A percentile compares a stretch with the other conserved stretches of the same genome.
Evolutionary conservation across 1,140 invertebrate species (phyloP).

Genomic region (Panagrolaimus sp.): DNA sequence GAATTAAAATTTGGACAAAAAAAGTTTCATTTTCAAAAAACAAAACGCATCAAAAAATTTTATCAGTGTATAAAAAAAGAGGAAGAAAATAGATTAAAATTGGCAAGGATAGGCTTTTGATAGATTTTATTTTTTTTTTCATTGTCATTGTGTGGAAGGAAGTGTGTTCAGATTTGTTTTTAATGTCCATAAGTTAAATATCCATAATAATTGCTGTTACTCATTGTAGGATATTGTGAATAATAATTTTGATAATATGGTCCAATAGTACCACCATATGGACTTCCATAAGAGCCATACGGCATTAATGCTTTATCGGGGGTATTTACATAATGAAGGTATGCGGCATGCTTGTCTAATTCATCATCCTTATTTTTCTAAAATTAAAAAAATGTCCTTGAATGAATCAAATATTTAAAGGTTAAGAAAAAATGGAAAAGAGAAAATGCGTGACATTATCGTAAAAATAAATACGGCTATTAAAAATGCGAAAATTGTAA

Average conservation of each 20-base stretch:
- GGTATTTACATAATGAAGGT: neutral
- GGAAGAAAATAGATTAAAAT: neutral
- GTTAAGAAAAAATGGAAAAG: neutral
- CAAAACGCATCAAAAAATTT: neutral
- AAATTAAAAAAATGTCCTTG: neutral
- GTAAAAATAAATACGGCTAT: neutral
- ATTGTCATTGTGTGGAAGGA: too few relatives aligned
- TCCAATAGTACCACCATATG: neutral
- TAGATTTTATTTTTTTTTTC: too few relatives aligned
- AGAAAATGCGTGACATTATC: neutral
- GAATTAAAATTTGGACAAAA: neutral
- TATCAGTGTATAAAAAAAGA: neutral
- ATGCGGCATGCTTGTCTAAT: neutral
- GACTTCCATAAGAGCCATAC: neutral
- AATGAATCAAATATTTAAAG: neutral
- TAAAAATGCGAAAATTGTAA: neutral
- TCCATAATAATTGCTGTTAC: slow-evolving; percentile 5
- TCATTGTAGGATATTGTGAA: neutral
- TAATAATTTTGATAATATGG: slow-evolving; percentile 12
- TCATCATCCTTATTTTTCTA: neutral
- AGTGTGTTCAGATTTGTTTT: too few relatives aligned
- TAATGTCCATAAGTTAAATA: slow-evolving; percentile 15
- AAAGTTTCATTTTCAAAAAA: neutral
- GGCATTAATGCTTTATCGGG: slow-evolving; percentile 10
- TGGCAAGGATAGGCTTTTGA: neutral